These are phyloP conservation scores for Proales similis DNA, from an alignment of 1,140 invertebrate genomes.

Conservation along the genomic window DNA sequence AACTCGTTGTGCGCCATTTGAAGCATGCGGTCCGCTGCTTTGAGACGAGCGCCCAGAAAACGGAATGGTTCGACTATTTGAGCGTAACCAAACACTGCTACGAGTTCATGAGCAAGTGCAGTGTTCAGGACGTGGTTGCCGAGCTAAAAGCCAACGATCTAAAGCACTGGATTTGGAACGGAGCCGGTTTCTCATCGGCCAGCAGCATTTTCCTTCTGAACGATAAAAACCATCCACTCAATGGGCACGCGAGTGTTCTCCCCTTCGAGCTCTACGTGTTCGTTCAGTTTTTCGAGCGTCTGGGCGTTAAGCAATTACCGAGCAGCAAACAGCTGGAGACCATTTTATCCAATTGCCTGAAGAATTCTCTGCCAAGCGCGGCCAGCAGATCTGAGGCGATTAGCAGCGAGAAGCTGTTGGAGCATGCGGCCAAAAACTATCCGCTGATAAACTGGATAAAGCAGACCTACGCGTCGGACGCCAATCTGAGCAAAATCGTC, in stretches of 20 bases:
- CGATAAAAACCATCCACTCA: conserved; percentile 33
- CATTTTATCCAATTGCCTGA: conserved; percentile 14
- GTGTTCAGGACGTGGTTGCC: neutral
- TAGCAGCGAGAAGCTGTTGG: conserved; percentile 13
- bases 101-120: conserved; percentile 4
- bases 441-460: conserved; percentile 30
- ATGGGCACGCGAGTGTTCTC: neutral
- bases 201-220: neutral
- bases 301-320: conserved; percentile 20
- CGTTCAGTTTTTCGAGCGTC: conserved; percentile 30
- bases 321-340: conserved; percentile 11
- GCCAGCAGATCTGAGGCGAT: conserved; percentile 6
- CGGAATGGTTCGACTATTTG: conserved; percentile 35
- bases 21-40: conserved; percentile 16
- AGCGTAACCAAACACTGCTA: conserved; percentile 27
- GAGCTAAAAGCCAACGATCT: conserved; percentile 28
- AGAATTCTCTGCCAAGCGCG: conserved; percentile 11
- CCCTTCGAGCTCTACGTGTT: conserved; percentile 34
- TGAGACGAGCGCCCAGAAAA: conserved; percentile 8
- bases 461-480: conserved; percentile 12
- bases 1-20: conserved; percentile 22
- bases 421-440: conserved; percentile 33
- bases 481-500: conserved; percentile 2
- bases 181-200: conserved; percentile 14
- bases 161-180: conserved; percentile 37